These are phyloP conservation scores for Myrmophylax atrothorax DNA, from an alignment of 2,113 vertebrate genomes.

Conservation along the genomic window DNA sequence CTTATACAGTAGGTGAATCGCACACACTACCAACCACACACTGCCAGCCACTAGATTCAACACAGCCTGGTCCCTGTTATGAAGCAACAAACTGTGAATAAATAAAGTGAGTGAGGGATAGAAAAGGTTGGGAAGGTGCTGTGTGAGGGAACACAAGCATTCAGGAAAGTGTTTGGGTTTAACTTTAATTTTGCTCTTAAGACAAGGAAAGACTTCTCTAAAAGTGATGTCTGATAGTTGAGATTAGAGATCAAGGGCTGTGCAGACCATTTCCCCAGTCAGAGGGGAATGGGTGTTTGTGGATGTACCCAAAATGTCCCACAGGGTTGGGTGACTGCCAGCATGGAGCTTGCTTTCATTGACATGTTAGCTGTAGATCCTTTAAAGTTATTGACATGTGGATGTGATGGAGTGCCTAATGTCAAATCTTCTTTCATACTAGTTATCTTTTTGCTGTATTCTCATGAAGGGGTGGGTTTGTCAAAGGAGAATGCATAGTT, in stretches of 20 bases:
- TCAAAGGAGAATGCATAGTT: neutral
- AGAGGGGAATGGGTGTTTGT: neutral
- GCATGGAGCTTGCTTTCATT: neutral
- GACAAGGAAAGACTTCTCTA: neutral
- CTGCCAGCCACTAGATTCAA: neutral
- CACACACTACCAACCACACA: neutral
- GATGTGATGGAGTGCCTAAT: neutral
- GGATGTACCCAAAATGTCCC: neutral
- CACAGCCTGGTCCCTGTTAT: fast-evolving
- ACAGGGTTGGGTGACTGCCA: neutral
- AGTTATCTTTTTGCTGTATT: neutral
- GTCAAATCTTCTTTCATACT: neutral
- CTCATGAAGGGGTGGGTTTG: neutral
- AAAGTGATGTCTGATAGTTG: neutral
- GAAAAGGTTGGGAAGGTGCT: neutral
- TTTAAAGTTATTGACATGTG: neutral
- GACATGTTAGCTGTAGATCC: neutral
- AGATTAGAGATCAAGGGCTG: neutral
- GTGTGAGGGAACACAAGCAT: neutral
- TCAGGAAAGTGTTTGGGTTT: neutral
- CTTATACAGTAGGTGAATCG: neutral
- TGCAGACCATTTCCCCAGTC: neutral
- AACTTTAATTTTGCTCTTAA: neutral
- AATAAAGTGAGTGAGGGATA: neutral
- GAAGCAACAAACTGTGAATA: neutral